Percentiles rank a stretch among this genome's conserved stretches.
Conservation (phyloP, 2,888 invertebrate genomes). For the Arctia plantaginis region DNA sequence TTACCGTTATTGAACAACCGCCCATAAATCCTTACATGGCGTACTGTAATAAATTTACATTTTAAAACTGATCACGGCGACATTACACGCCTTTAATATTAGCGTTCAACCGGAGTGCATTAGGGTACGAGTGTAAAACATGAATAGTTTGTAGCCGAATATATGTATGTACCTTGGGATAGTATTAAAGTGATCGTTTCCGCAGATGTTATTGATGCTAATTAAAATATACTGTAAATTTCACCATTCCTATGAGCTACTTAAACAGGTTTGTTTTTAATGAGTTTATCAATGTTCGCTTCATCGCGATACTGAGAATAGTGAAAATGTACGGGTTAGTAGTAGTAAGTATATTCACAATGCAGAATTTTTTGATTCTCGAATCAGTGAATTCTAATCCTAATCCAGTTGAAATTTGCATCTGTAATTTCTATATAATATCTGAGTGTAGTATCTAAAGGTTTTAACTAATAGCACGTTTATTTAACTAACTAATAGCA, state of each 20-base stretch:
- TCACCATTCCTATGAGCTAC: neutral
- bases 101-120: constrained; percentile 34
- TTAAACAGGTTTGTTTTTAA: too few relatives aligned
- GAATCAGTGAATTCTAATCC: neutral
- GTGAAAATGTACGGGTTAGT: too few relatives aligned
- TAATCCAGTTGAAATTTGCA: neutral
- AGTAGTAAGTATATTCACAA: too few relatives aligned
- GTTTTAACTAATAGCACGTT: neutral
- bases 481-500: too few relatives aligned
- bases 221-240: neutral
- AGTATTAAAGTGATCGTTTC: neutral
- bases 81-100: constrained; percentile 56
- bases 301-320: too few relatives aligned
- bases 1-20: constrained; percentile 41
- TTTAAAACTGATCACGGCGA: constrained; percentile 54
- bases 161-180: neutral
- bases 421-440: neutral
- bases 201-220: neutral
- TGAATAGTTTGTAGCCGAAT: constrained; percentile 7
- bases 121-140: neutral
- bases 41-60: constrained; percentile 51
- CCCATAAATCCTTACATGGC: constrained; percentile 48
- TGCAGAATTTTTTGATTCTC: neutral
- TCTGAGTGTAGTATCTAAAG: neutral
- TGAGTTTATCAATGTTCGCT: neutral